Percentiles rank a stretch among this genome's conserved stretches.
phyloP scores from a whole-genome alignment of 64 coral and sea anemone species.

The Cladopsammia gracilis region DNA sequence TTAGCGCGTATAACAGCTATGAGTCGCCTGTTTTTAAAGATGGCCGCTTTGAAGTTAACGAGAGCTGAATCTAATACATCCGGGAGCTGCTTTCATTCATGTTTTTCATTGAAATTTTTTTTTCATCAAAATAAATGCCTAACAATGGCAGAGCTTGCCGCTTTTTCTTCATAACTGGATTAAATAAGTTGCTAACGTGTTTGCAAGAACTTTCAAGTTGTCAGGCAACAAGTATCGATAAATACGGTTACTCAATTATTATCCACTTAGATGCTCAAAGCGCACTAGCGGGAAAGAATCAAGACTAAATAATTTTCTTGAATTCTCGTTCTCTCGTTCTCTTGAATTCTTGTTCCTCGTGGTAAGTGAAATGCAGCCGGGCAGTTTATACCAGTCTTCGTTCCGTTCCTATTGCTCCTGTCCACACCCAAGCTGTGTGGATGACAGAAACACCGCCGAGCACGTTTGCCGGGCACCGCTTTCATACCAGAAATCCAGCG shows the following conservation, averaged over 20 bases:
- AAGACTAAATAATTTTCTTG: background rate
- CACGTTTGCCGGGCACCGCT: background rate
- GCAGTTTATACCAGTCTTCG: conserved; percentile 17
- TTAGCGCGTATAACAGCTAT: background rate
- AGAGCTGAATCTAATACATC: background rate
- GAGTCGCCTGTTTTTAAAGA: background rate
- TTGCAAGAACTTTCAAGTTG: conserved; percentile 46
- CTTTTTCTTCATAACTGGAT: conserved; percentile 17
- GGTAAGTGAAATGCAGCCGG: background rate
- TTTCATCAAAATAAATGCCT: conserved; percentile 25
- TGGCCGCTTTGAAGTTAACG: background rate
- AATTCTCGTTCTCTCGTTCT: too few relatives aligned
- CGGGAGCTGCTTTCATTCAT: conserved; percentile 1
- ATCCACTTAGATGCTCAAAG: conserved; percentile 17
- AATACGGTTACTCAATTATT: conserved; percentile 45
- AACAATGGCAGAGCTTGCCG: background rate
- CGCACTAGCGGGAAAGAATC: background rate
- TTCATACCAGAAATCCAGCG: conserved; percentile 28
- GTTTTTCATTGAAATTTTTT: background rate
- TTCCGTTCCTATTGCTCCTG: conserved; percentile 29
- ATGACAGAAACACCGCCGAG: background rate
- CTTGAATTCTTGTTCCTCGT: background rate
- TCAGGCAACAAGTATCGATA: conserved; percentile 31
- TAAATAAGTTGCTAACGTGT: conserved; percentile 32
- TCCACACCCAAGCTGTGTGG: background rate